phyloP scores from a whole-genome alignment of 2,888 invertebrate genomes.

The Aleiodes alternator region DNA sequence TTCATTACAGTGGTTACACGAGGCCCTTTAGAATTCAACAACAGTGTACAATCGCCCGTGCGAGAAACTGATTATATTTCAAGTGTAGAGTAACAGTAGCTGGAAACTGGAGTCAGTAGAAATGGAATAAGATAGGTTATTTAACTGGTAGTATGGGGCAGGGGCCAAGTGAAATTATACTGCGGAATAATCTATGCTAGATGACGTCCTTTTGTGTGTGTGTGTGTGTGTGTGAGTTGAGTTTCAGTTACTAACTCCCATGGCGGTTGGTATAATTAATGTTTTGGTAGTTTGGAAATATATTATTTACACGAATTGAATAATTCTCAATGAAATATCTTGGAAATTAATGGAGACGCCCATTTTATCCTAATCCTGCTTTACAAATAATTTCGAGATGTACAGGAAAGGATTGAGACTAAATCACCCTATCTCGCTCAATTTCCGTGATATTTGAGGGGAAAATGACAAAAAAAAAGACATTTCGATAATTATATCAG shows the following conservation, averaged over 20 bases:
- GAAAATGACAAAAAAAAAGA: too few relatives aligned
- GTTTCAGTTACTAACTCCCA: slow-evolving; percentile 29
- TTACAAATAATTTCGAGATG: too few relatives aligned
- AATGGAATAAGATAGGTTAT: slow-evolving; percentile 9
- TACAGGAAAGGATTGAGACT: too few relatives aligned
- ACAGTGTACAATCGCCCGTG: slow-evolving; percentile 23
- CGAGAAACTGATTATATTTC: slow-evolving; percentile 39
- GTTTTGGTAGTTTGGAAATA: slow-evolving; percentile 1
- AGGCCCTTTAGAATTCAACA: slow-evolving; percentile 23
- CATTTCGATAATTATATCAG: too few relatives aligned
- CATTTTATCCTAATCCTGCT: background rate
- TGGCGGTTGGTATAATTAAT: slow-evolving; percentile 25
- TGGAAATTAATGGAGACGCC: background rate
- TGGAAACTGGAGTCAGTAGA: background rate
- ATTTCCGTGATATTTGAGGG: too few relatives aligned
- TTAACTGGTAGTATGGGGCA: background rate
- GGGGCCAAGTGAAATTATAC: slow-evolving; percentile 27
- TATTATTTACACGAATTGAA: background rate
- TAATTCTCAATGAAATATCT: background rate
- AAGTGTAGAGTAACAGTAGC: slow-evolving; percentile 7
- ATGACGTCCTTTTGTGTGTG: slow-evolving; percentile 4
- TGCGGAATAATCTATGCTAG: slow-evolving; percentile 14
- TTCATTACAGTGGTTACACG: slow-evolving; percentile 25
- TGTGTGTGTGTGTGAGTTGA: background rate
- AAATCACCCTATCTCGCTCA: too few relatives aligned